A percentile compares a stretch with the other conserved stretches of the same genome.
These are phyloP conservation scores for Lucinisca nassula DNA, from an alignment of 2,888 invertebrate species.

Conservation along the genomic window DNA sequence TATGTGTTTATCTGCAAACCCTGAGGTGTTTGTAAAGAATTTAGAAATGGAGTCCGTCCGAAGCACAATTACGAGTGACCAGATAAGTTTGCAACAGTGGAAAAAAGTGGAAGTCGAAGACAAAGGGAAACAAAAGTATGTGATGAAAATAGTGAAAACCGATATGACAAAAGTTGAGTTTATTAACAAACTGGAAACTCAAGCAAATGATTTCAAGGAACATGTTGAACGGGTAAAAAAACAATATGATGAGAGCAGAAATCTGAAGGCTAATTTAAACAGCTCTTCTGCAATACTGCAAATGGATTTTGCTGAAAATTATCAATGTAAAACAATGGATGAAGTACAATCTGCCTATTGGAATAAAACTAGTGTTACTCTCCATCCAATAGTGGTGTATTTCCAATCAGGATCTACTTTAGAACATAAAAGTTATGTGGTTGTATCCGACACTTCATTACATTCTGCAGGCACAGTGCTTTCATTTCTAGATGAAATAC, in stretches of 20 bases:
- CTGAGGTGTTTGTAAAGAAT: conserved; percentile 47
- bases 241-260: conserved; percentile 31
- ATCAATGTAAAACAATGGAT: conserved; percentile 49
- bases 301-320: conserved; percentile 70
- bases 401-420: neutral
- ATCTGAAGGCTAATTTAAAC: conserved; percentile 39
- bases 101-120: neutral
- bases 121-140: too few relatives aligned
- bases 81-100: too few relatives aligned
- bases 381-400: neutral
- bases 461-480: conserved; percentile 37
- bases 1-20: conserved; percentile 17
- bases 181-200: neutral
- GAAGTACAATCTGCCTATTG: conserved; percentile 65
- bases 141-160: neutral
- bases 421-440: conserved; percentile 49
- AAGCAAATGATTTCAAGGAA: neutral
- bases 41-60: too few relatives aligned
- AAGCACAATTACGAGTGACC: too few relatives aligned
- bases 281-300: conserved; percentile 43
- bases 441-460: conserved; percentile 46
- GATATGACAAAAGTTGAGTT: neutral
- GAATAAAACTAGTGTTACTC: neutral
- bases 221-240: conserved; percentile 4
- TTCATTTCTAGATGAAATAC: conserved; percentile 34